A percentile compares a stretch with the other conserved stretches of the same genome.
These are phyloP conservation scores for Neelides folsomi DNA, from an alignment of 2,888 invertebrate species.

Conservation along the genomic window DNA sequence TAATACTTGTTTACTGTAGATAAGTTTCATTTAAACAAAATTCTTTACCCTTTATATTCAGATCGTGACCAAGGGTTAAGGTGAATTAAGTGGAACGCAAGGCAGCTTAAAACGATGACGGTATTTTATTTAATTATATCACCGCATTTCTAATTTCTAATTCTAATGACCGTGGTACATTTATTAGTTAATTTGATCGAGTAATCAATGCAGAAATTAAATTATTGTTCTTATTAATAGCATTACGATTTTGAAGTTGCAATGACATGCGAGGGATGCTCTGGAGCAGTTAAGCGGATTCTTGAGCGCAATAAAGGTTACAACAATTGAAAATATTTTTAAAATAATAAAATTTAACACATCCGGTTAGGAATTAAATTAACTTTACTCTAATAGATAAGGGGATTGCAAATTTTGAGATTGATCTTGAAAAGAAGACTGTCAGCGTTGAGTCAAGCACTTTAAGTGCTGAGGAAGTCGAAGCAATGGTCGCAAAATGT, in stretches of 20 bases:
- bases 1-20: too few species aligned
- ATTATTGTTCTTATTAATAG: background rate
- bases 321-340: background rate
- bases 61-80: too few species aligned
- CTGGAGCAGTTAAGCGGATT: slow-evolving; percentile 72
- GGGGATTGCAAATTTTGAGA: slow-evolving; percentile 15
- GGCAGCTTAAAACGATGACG: too few species aligned
- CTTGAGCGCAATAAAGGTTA: slow-evolving; percentile 64
- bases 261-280: slow-evolving; percentile 92
- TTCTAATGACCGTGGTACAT: too few species aligned
- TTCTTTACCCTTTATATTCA: too few species aligned
- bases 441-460: slow-evolving; percentile 13
- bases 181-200: too few species aligned
- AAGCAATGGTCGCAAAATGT: slow-evolving; percentile 19
- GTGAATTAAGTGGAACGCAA: too few species aligned
- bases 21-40: too few species aligned
- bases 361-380: background rate
- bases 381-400: slow-evolving; percentile 10
- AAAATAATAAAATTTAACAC: background rate
- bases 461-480: slow-evolving; percentile 12
- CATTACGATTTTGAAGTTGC: slow-evolving; percentile 64
- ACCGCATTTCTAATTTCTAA: too few species aligned
- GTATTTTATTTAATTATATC: too few species aligned
- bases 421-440: slow-evolving; percentile 15
- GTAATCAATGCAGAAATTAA: too few species aligned